A percentile compares a stretch with the other conserved stretches of the same genome.
These are phyloP conservation scores for Drosophila burlai DNA, from an alignment of 1,140 invertebrate species.

Conservation along the genomic window DNA sequence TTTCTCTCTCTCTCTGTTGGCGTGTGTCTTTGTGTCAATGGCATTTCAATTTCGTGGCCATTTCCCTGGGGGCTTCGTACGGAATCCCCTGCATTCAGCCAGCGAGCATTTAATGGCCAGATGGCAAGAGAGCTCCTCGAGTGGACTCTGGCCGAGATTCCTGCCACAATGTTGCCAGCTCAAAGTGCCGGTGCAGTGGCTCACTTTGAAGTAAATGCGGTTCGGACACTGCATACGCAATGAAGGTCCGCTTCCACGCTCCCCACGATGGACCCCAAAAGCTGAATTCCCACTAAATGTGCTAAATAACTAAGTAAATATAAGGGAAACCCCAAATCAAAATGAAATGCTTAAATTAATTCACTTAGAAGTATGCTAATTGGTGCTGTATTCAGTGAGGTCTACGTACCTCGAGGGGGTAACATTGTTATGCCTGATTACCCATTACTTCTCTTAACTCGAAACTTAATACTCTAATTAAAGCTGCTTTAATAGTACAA, in stretches of 20 bases:
- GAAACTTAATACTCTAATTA: too few species aligned
- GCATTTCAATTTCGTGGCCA: slow-evolving; percentile 52
- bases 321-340: neutral
- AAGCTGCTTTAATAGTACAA: too few species aligned
- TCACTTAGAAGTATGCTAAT: neutral
- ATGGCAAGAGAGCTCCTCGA: neutral
- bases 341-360: neutral
- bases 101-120: slow-evolving; percentile 32
- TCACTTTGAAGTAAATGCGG: slow-evolving; percentile 9
- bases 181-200: slow-evolving; percentile 1
- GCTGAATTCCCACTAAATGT: neutral
- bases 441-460: neutral
- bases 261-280: neutral
- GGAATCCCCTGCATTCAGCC: slow-evolving; percentile 32
- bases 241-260: neutral
- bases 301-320: neutral
- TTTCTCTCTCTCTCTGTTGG: neutral
- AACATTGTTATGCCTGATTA: too few species aligned
- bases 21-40: slow-evolving; percentile 37
- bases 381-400: neutral
- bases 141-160: slow-evolving; percentile 17
- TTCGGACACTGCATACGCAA: slow-evolving; percentile 5
- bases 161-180: slow-evolving; percentile 28
- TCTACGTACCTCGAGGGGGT: too few species aligned
- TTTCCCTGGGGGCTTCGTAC: slow-evolving; percentile 20